These are phyloP conservation scores for Otolemur garnettii DNA, from an alignment of 2,113 vertebrate genomes.

Conservation along the genomic window DNA sequence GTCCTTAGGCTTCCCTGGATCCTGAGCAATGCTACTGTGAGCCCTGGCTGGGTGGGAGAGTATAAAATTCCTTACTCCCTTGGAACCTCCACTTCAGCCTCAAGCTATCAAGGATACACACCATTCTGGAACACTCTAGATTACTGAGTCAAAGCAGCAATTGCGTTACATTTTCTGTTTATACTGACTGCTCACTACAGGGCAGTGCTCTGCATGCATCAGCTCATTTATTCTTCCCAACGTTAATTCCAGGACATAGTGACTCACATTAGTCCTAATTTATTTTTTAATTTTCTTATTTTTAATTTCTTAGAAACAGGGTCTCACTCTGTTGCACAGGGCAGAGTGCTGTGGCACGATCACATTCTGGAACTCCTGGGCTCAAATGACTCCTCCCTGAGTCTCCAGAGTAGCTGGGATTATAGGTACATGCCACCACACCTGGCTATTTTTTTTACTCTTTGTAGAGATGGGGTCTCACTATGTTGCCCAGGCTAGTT, in stretches of 20 bases:
- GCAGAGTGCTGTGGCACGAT: no score
- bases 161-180: not conserved
- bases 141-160: not conserved
- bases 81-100: not conserved
- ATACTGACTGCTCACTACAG: not conserved
- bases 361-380: no score
- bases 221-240: not conserved
- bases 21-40: not conserved
- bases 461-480: no score
- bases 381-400: no score
- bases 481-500: no score
- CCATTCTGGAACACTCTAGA: not conserved
- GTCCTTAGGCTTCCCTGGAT: not conserved
- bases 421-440: no score
- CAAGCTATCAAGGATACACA: not conserved
- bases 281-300: not conserved
- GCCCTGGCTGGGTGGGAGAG: not conserved
- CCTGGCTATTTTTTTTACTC: no score
- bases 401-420: no score
- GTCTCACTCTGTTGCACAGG: no score
- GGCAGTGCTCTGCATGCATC: not conserved
- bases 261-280: not conserved
- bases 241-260: not conserved
- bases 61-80: not conserved
- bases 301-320: no score